Conservation (phyloP, 2,888 invertebrate genomes). For the Rhamnusium bicolor region DNA sequence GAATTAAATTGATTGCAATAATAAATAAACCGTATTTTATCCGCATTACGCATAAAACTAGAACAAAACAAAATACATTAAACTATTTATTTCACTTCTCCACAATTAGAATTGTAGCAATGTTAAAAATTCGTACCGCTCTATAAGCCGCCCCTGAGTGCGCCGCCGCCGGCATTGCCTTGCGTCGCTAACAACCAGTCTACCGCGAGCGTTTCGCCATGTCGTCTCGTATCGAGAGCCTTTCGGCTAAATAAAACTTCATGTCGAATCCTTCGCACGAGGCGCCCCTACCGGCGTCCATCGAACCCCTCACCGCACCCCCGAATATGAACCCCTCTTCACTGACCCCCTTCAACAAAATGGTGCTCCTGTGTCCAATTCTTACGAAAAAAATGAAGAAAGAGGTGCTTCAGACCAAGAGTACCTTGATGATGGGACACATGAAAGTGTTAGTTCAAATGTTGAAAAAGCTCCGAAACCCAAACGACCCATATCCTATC, state of each 20-base stretch:
- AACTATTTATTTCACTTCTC: constrained; percentile 19
- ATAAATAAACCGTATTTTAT: neutral
- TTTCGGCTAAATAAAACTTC: constrained; percentile 63
- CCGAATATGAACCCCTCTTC: constrained; percentile 70
- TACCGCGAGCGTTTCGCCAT: constrained; percentile 70
- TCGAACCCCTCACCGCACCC: constrained; percentile 66
- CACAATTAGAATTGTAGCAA: constrained; percentile 34
- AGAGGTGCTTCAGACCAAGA: constrained; percentile 70
- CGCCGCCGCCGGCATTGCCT: constrained; percentile 71
- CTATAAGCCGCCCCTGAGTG: constrained; percentile 47
- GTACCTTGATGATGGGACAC: constrained; percentile 60
- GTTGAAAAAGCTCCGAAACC: constrained; percentile 63
- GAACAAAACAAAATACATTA: constrained; percentile 9
- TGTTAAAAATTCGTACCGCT: constrained; percentile 36
- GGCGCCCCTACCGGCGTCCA: constrained; percentile 64
- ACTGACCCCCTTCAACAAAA: constrained; percentile 57
- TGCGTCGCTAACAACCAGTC: constrained; percentile 67
- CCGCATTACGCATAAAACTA: constrained; percentile 20
- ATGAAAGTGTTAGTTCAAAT: neutral
- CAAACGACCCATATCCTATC: constrained; percentile 70
- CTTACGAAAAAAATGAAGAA: constrained; percentile 50
- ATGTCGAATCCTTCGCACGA: constrained; percentile 67
- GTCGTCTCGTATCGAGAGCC: constrained; percentile 71
- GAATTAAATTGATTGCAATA: neutral
- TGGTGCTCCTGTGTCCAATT: constrained; percentile 71